Percentiles rank a stretch among this genome's conserved stretches.
Conservation (phyloP, 2,113 vertebrate species). For the Micromys minutus region DNA sequence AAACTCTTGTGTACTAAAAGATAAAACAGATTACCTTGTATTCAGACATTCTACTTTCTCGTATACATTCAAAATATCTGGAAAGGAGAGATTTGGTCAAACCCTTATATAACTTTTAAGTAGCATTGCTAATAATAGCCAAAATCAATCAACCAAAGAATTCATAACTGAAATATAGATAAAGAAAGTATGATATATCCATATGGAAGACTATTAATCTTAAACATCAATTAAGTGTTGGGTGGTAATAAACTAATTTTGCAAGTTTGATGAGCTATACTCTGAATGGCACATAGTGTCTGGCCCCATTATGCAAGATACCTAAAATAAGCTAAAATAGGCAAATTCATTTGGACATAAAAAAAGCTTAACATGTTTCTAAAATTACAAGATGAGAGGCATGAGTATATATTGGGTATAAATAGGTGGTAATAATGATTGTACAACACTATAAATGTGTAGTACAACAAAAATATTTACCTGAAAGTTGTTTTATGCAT, state of each 20-base stretch:
- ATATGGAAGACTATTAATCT: background rate
- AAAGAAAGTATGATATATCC: background rate
- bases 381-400: background rate
- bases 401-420: background rate
- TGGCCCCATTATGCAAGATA: background rate
- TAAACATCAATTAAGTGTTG: background rate
- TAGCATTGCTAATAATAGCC: background rate
- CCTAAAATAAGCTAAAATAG: background rate
- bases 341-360: background rate
- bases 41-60: background rate
- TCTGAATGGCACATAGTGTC: background rate
- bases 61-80: background rate
- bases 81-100: background rate
- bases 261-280: background rate
- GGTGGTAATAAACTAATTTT: background rate
- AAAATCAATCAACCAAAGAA: background rate
- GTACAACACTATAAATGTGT: background rate
- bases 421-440: background rate
- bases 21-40: background rate
- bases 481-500: background rate
- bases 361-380: too few species aligned
- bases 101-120: background rate
- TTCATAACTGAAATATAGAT: too few species aligned
- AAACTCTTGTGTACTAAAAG: background rate
- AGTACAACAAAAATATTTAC: background rate